Evolutionary conservation across 1,140 invertebrate genomes (phyloP).

Genomic region (Steinernema feltiae): DNA sequence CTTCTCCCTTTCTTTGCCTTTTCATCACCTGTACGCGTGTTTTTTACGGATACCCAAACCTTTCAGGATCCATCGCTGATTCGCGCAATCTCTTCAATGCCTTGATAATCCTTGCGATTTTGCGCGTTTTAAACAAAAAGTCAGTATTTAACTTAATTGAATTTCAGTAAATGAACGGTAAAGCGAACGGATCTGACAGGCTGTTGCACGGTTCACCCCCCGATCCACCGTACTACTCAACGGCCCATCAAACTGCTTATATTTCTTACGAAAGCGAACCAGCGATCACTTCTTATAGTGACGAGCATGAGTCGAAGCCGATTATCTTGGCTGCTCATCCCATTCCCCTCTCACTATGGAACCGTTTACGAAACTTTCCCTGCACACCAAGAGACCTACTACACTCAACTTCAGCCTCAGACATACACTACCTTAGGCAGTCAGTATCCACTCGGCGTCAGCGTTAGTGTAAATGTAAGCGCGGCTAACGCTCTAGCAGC

Average conservation of each 20-base stretch:
- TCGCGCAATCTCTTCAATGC: constrained; percentile 3
- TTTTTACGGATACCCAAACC: constrained; percentile 6
- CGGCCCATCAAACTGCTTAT: not conserved
- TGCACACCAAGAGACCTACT: not conserved
- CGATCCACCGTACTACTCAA: not conserved
- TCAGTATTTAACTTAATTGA: not conserved
- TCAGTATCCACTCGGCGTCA: not conserved
- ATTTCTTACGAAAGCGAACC: not conserved
- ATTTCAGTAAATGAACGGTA: constrained; percentile 1
- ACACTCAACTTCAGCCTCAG: not conserved
- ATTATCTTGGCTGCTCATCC: not conserved
- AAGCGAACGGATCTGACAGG: not conserved
- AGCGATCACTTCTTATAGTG: not conserved
- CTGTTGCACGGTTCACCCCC: not conserved
- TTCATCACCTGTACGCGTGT: constrained; percentile 11
- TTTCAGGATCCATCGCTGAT: not conserved
- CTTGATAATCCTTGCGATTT: no score
- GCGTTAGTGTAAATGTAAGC: not conserved
- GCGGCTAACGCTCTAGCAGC: not conserved
- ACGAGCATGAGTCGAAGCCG: not conserved
- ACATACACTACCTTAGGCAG: not conserved
- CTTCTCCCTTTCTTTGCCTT: constrained; percentile 12
- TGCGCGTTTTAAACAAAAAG: no score
- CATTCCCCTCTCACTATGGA: not conserved
- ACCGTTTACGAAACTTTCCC: not conserved